A percentile compares a stretch with the other conserved stretches of the same genome.
phyloP scores from a whole-genome alignment of 92 coral and sea anemone genomes.

The Actinernus sp. region DNA sequence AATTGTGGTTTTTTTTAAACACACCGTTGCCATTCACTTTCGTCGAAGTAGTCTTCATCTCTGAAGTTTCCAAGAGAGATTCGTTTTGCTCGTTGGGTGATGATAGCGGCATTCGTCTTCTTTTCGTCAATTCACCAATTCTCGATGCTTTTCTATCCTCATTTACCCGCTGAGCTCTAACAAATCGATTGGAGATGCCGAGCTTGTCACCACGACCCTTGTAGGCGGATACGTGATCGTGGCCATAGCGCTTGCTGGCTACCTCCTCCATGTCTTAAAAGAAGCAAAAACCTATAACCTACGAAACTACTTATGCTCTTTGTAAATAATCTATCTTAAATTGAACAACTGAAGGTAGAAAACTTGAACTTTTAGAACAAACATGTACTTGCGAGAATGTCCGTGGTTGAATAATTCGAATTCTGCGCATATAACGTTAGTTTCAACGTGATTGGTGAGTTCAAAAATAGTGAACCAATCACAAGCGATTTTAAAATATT shows the following conservation, averaged over 20 bases:
- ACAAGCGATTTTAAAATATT: no score
- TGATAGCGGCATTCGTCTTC: constrained; percentile 59
- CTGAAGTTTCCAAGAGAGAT: not conserved
- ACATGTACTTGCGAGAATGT: no score
- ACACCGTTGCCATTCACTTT: not conserved
- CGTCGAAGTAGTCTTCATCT: constrained; percentile 3
- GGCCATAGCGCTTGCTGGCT: constrained; percentile 37
- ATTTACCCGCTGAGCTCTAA: constrained; percentile 52
- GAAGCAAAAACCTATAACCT: constrained; percentile 1
- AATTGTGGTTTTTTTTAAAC: not conserved
- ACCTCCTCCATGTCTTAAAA: constrained; percentile 21
- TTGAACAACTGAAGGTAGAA: no score
- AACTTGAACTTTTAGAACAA: no score
- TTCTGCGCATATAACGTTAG: constrained; percentile 40
- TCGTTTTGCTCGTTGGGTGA: constrained; percentile 39
- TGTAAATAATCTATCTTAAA: no score
- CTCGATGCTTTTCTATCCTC: constrained; percentile 59
- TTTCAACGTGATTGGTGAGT: constrained; percentile 41
- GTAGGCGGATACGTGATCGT: constrained; percentile 66
- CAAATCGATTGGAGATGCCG: constrained; percentile 58
- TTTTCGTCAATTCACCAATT: constrained; percentile 56
- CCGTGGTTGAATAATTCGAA: no score
- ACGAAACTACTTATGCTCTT: not conserved
- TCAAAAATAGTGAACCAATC: constrained; percentile 22
- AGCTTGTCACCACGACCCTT: constrained; percentile 63